These are phyloP conservation scores for Bolinopsis microptera DNA, from an alignment of 37 sponge, comb jelly and placozoan genomes.

Conservation along the genomic window DNA sequence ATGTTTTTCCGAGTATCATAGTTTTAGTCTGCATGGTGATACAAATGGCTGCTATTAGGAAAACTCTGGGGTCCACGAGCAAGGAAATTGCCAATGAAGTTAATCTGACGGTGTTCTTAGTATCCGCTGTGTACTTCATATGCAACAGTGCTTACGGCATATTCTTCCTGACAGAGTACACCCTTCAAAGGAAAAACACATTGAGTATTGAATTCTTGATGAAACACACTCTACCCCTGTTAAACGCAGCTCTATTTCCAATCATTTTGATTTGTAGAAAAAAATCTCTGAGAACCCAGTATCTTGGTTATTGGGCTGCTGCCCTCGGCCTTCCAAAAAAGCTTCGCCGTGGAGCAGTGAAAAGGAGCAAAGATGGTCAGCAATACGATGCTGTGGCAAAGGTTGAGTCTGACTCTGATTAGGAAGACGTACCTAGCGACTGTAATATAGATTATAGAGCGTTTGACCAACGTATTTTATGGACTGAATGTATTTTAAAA, in stretches of 20 bases:
- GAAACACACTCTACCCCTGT: conserved; percentile 2
- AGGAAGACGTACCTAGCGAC: too few relatives aligned
- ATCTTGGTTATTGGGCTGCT: background rate
- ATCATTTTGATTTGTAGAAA: conserved; percentile 28
- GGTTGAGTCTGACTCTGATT: too few relatives aligned
- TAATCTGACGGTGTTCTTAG: conserved; percentile 1
- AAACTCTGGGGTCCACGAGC: background rate
- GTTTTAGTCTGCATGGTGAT: background rate
- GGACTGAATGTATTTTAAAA: too few relatives aligned
- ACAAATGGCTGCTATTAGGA: background rate
- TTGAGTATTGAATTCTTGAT: background rate
- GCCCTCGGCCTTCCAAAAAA: background rate
- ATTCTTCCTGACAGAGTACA: background rate
- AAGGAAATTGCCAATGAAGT: background rate
- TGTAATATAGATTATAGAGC: too few relatives aligned
- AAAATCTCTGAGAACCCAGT: background rate
- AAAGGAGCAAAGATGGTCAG: background rate
- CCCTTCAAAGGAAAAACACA: background rate
- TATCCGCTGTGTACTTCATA: background rate
- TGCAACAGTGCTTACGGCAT: conserved; percentile 24
- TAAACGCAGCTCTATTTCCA: conserved; percentile 5
- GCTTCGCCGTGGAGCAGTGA: background rate
- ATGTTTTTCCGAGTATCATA: conserved; percentile 13
- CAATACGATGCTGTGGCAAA: background rate
- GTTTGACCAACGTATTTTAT: too few relatives aligned